These are phyloP conservation scores for Pontoporia blainvillei DNA, from an alignment of 2,113 vertebrate genomes.

Conservation along the genomic window DNA sequence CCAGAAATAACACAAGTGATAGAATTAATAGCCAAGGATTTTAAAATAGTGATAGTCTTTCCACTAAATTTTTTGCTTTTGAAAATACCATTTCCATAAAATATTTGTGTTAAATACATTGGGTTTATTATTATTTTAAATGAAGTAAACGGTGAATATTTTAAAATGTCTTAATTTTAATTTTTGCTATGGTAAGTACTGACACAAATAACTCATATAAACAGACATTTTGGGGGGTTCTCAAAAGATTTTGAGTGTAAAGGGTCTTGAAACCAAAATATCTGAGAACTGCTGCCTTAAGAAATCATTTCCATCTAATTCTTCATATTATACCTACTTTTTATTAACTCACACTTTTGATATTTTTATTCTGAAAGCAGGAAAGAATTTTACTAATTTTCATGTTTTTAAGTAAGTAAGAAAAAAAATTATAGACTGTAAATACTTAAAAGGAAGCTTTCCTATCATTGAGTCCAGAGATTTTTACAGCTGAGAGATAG, in stretches of 20 bases:
- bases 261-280: background rate
- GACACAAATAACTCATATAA: background rate
- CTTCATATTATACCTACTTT: background rate
- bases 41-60: background rate
- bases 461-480: background rate
- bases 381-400: background rate
- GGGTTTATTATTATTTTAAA: conserved; percentile 19
- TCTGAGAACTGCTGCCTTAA: background rate
- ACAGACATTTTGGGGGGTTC: background rate
- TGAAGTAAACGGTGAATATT: background rate
- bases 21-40: background rate
- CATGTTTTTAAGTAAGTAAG: background rate
- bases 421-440: background rate
- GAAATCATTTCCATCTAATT: background rate
- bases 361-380: conserved; percentile 22
- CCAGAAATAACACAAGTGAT: conserved; percentile 13
- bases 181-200: background rate
- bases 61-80: conserved; percentile 1
- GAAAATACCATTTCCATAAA: background rate
- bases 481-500: background rate
- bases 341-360: background rate
- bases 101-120: background rate
- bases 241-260: background rate
- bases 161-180: background rate
- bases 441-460: conserved; percentile 8